Conservation (phyloP, 2,113 vertebrate species). For the Acrocephalus kingi region DNA sequence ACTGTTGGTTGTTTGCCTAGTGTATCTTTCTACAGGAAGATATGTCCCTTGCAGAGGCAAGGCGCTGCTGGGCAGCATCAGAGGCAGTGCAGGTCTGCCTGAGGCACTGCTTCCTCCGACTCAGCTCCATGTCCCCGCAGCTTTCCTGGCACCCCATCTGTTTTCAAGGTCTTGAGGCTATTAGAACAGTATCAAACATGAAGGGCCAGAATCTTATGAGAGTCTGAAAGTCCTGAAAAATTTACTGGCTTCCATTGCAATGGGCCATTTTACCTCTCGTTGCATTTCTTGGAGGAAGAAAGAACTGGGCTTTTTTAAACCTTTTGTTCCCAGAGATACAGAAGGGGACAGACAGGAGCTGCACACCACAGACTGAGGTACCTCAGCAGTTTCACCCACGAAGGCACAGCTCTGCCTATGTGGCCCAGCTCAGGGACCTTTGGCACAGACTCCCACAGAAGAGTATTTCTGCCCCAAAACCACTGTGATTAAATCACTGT, state of each 20-base stretch:
- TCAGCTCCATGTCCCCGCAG: accelerated
- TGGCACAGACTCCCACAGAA: not conserved
- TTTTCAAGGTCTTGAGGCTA: not conserved
- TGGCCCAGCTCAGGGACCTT: not conserved
- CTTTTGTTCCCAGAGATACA: not conserved
- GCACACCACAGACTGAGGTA: not conserved
- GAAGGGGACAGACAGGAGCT: not conserved
- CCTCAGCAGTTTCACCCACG: accelerated
- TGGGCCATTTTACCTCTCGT: not conserved
- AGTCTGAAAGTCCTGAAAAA: not conserved
- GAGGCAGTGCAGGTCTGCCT: accelerated
- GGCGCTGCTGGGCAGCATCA: not conserved
- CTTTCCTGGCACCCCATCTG: not conserved
- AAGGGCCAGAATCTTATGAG: not conserved
- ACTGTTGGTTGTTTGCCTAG: not conserved
- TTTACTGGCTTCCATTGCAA: not conserved
- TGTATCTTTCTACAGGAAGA: not conserved
- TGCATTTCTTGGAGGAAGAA: not conserved
- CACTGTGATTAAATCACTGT: not conserved
- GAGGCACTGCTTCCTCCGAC: not conserved
- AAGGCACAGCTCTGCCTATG: not conserved
- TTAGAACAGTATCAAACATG: not conserved
- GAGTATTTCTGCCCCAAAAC: not conserved
- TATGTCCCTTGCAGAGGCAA: not conserved
- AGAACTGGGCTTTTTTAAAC: not conserved